These are phyloP conservation scores for Masticophis lateralis DNA, from an alignment of 2,797 vertebrate genomes.

Conservation along the genomic window DNA sequence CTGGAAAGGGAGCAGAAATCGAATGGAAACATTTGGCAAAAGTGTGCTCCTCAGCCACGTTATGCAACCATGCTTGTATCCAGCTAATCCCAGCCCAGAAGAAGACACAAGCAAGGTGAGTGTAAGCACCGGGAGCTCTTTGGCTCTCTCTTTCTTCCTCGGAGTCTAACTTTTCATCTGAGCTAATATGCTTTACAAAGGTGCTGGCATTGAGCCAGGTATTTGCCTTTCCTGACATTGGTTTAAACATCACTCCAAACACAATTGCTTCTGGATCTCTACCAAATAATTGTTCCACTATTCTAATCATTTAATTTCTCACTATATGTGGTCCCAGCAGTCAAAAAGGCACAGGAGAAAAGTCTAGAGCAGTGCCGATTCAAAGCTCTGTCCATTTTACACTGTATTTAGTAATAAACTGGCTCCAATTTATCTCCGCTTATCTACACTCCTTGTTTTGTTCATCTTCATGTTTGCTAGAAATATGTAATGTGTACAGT, in stretches of 20 bases:
- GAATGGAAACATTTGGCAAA: constrained; percentile 62
- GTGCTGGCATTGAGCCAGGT: constrained; percentile 67
- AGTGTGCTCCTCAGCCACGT: constrained; percentile 46
- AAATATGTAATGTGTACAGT: constrained; percentile 67
- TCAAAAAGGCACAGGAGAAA: constrained; percentile 34
- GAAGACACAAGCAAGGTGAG: constrained; percentile 59
- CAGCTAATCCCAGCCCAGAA: constrained; percentile 51
- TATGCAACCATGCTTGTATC: constrained; percentile 58
- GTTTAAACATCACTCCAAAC: constrained; percentile 69
- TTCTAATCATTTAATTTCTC: constrained; percentile 38
- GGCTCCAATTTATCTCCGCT: constrained; percentile 70
- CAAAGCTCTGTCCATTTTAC: constrained; percentile 33
- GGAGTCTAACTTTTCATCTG: constrained; percentile 56
- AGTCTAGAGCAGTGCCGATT: not conserved
- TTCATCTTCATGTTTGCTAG: constrained; percentile 65
- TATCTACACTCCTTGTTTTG: constrained; percentile 64
- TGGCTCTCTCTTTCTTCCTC: constrained; percentile 44
- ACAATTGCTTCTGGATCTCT: constrained; percentile 62
- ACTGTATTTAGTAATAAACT: constrained; percentile 53
- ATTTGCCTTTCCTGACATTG: constrained; percentile 59
- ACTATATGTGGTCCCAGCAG: constrained; percentile 20
- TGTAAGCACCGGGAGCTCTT: constrained; percentile 44
- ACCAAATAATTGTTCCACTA: constrained; percentile 63
- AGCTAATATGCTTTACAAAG: constrained; percentile 66
- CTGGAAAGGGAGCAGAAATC: constrained; percentile 71